Base-by-base conservation (phyloP, 1,140 invertebrate genomes). In the Pseudoatta argentina region DNA sequence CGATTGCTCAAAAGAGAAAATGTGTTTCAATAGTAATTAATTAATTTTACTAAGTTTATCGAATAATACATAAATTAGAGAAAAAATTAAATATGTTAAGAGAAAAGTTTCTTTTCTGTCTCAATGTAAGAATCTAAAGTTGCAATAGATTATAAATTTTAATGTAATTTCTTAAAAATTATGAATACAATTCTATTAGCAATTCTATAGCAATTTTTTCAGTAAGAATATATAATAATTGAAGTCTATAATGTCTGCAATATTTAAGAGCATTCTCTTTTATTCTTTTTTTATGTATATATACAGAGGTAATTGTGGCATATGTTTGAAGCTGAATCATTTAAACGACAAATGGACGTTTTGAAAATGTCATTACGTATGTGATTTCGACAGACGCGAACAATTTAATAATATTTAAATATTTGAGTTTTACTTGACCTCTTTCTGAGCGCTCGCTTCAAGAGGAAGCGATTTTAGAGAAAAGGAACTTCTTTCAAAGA, bases 341-440 rank as follows among this genome's bases (percentile, higher is more conserved):
- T 83, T 75, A 83, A 83, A 63, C 5, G 69, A 44, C 39, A 0
- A 48, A 24, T 12, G 21, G 44, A 27, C 27, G 6, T 83, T 73
- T 63, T n/a, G 27, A 75, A 73, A 73, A 82, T 51, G 39, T 5
- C 24, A 27, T 75, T 73, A 55, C 67, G 75, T 73, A 63, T 59
- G n/a, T 48, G 39, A 83, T 48, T 75, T 61, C 14, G 12, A 30
- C 27, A 27, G 24, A 61, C 48, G 48, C 24, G 59, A 14, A 30
- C 59, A 69, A 27, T 61, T 83, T 83, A 83, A 83, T 83, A 75
- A 73, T 83, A 75, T 83, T 83, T 69, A 83, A 83, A 83, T 75
- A 83, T 83, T 83, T 83, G 79, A 83, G 39, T 61, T 83, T 75
- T 75, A 82, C 53, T 82, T 61, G 79, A 63, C 69, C 79, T 51